Base-by-base conservation (phyloP, 2,888 invertebrate species). In the Branchellion lobata region DNA sequence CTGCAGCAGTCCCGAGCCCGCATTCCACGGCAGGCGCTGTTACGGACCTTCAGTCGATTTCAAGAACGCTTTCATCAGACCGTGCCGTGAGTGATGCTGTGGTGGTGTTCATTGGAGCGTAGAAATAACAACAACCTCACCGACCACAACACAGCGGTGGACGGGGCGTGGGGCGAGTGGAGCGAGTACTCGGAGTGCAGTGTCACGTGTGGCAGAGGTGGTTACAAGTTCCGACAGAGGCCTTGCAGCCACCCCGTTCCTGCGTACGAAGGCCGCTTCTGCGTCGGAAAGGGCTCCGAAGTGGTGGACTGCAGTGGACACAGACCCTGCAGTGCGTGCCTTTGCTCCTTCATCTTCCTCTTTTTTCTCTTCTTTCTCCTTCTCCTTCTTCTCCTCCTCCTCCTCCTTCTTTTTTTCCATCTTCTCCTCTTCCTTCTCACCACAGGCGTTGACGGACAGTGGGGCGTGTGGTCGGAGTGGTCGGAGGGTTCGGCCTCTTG, bases 401-500 rank as follows among this genome's bases (percentile, higher is more conserved):
- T n/a, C n/a, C n/a, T n/a, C n/a, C n/a, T n/a, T n/a, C n/a, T n/a
- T n/a, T n/a, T n/a, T n/a, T n/a, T n/a, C n/a, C n/a, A n/a, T n/a
- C n/a, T n/a, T 8, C 71, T n/a, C 8, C n/a, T n/a, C n/a, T n/a
- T n/a, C n/a, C n/a, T n/a, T n/a, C n/a, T n/a, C n/a, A 34, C 1
- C n/a, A 1, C 33, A 75, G 75, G 53, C 29, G 57, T 75, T 24
- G 75, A 75, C 33, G 75, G 75, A 31, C 47, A 75, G 14, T 75
- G 75, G 75, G 18, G 47, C 18, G 47, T 14, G 47, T 81, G 81
- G 81, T 33, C 34, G 3, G 29, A 29, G 2, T 81, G 81, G 81
- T 79, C 81, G 5, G 24, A 73, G 8, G 87, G 87, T 81, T 84
- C 85, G 80, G 82, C 81, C 3, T 81, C 85, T 0, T 87, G 87